A percentile compares a stretch with the other conserved stretches of the same genome.
Evolutionary conservation across 37 sponge, comb jelly and placozoan species (phyloP).

Genomic region (Petrosia ficiformis): DNA sequence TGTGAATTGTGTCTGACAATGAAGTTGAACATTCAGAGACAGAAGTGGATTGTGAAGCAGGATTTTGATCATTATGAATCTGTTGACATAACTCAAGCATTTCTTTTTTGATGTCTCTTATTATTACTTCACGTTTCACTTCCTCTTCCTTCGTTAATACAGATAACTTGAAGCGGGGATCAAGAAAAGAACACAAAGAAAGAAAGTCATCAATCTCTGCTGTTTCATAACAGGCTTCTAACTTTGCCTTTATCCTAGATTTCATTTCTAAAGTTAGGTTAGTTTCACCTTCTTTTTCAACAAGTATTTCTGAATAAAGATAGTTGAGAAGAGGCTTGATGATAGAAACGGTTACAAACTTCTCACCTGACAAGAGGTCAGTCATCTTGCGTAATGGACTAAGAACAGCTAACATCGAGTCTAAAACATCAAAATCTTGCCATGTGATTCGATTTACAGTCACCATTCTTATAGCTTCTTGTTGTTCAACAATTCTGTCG

Average conservation of each 20-base stretch:
- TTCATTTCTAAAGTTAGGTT: constrained; percentile 32
- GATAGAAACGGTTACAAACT: constrained; percentile 13
- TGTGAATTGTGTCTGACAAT: too few relatives aligned
- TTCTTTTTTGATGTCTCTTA: too few relatives aligned
- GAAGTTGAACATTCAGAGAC: too few relatives aligned
- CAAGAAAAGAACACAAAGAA: constrained; percentile 8
- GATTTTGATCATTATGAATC: too few relatives aligned
- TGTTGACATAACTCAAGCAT: too few relatives aligned
- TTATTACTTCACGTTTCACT: too few relatives aligned
- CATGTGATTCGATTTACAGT: background rate
- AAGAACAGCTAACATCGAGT: constrained; percentile 4
- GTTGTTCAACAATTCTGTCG: constrained; percentile 25
- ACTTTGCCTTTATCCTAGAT: background rate
- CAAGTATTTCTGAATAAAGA: background rate
- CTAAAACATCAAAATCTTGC: constrained; percentile 24
- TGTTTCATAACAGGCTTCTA: constrained; percentile 2
- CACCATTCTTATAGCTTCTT: constrained; percentile 15
- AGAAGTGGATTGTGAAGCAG: too few relatives aligned
- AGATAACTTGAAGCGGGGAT: constrained; percentile 38
- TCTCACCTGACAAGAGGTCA: constrained; percentile 22
- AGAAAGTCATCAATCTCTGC: constrained; percentile 1
- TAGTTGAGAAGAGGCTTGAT: constrained; percentile 14
- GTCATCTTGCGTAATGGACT: constrained; percentile 11
- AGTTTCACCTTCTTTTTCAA: constrained; percentile 4
- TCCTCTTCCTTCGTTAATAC: too few relatives aligned